A percentile compares a stretch with the other conserved stretches of the same genome.
These are phyloP conservation scores for Linnaemya tessellans DNA, from an alignment of 2,888 invertebrate genomes.

Conservation along the genomic window DNA sequence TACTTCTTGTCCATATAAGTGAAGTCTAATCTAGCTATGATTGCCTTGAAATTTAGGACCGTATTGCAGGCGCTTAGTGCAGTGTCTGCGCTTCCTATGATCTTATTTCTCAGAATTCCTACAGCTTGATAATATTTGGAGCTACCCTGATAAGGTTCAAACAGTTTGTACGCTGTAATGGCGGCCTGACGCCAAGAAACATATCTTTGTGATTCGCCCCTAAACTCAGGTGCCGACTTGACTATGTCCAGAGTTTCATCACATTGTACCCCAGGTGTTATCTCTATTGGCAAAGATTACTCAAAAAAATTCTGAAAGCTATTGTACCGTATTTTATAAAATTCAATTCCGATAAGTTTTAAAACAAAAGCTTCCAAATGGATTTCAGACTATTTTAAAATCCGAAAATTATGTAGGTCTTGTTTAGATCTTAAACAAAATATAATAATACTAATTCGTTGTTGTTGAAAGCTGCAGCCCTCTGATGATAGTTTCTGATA, in stretches of 20 bases:
- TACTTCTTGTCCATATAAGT: constrained; percentile 25
- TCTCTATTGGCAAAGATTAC: not conserved
- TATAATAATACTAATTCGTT: too few relatives aligned
- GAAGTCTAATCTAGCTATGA: constrained; percentile 42
- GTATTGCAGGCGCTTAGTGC: constrained; percentile 17
- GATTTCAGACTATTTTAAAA: too few relatives aligned
- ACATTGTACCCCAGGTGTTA: not conserved
- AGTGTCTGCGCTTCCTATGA: constrained; percentile 29
- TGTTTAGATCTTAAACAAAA: too few relatives aligned
- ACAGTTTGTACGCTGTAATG: constrained; percentile 36
- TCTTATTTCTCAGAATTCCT: constrained; percentile 28
- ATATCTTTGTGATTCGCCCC: constrained; percentile 9
- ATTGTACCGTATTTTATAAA: too few relatives aligned
- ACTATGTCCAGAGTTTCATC: constrained; percentile 19
- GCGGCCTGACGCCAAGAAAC: constrained; percentile 40
- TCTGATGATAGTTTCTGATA: too few relatives aligned
- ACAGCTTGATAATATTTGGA: constrained; percentile 31
- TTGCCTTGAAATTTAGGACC: constrained; percentile 38
- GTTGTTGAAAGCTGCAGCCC: too few relatives aligned
- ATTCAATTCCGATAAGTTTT: too few relatives aligned
- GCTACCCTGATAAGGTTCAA: constrained; percentile 18
- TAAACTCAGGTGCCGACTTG: not conserved
- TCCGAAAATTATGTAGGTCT: too few relatives aligned
- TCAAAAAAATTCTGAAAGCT: too few relatives aligned
- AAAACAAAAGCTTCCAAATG: too few relatives aligned